Conservation (phyloP, 2,888 invertebrate genomes). For the Lottia scabra region DNA sequence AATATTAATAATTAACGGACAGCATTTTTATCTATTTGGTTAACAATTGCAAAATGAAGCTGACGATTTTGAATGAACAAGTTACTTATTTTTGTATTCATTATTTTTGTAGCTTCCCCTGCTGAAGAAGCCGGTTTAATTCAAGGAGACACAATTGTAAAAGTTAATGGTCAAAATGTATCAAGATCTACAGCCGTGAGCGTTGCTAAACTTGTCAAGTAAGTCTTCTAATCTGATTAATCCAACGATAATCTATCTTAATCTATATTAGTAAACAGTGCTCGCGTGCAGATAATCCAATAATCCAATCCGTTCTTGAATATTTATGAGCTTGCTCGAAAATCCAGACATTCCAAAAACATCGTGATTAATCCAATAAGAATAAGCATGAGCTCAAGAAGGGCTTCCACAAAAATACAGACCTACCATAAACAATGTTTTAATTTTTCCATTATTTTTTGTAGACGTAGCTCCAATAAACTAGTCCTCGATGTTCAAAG, state of each 20-base stretch:
- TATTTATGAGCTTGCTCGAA: neutral
- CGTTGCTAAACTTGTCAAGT: slow-evolving; percentile 65
- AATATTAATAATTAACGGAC: too few relatives aligned
- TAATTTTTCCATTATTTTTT: slow-evolving; percentile 16
- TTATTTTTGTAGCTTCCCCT: slow-evolving; percentile 48
- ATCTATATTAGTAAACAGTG: too few relatives aligned
- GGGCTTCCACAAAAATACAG: too few relatives aligned
- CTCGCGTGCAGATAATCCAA: neutral
- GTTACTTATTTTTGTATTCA: neutral
- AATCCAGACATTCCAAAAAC: too few relatives aligned
- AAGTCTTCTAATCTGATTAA: slow-evolving; percentile 32
- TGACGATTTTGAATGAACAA: too few relatives aligned
- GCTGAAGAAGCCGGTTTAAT: slow-evolving; percentile 59
- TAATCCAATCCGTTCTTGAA: neutral
- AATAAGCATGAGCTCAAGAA: too few relatives aligned
- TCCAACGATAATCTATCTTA: neutral
- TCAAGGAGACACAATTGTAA: slow-evolving; percentile 61
- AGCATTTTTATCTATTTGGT: too few relatives aligned
- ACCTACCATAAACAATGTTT: too few relatives aligned
- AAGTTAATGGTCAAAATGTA: slow-evolving; percentile 65
- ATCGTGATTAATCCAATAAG: too few relatives aligned
- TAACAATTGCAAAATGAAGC: too few relatives aligned
- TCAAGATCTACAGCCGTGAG: slow-evolving; percentile 63
- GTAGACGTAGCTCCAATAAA: slow-evolving; percentile 40
- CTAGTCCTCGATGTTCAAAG: slow-evolving; percentile 47